A percentile compares a stretch with the other conserved stretches of the same genome.
Evolutionary conservation across 2,113 vertebrate species (phyloP).

Genomic region (Pungitius pungitius): DNA sequence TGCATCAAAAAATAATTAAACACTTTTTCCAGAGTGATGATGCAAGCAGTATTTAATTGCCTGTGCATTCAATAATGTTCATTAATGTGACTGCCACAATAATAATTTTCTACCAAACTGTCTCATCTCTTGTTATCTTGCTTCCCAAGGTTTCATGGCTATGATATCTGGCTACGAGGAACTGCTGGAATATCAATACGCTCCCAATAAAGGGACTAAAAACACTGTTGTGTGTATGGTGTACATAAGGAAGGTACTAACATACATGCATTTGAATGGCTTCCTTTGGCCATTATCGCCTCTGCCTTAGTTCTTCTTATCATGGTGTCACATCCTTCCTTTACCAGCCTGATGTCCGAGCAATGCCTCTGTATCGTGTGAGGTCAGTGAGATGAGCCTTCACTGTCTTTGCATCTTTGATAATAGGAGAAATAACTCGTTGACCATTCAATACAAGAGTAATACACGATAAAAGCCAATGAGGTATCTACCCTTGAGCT

Average conservation of each 20-base stretch:
- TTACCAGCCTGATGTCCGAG: conserved; percentile 23
- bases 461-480: not conserved
- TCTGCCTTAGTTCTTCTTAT: not conserved
- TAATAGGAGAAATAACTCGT: not conserved
- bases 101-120: conserved; percentile 58
- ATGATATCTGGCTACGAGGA: conserved; percentile 37
- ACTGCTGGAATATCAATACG: conserved; percentile 18
- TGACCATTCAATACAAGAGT: not conserved
- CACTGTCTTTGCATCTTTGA: conserved; percentile 14
- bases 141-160: conserved; percentile 33
- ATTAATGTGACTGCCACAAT: conserved; percentile 69
- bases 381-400: not conserved
- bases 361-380: conserved; percentile 13
- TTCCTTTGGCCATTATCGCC: conserved; percentile 17
- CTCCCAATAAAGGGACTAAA: not conserved
- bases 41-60: conserved; percentile 76
- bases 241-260: not conserved
- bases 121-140: conserved; percentile 53
- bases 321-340: conserved; percentile 20
- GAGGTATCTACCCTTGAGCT: not conserved
- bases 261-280: not conserved
- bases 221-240: not conserved
- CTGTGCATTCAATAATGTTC: conserved; percentile 65
- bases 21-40: conserved; percentile 74
- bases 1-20: conserved; percentile 76